A percentile compares a stretch with the other conserved stretches of the same genome.
phyloP scores from a whole-genome alignment of 1,140 invertebrate species.

The Pomacea maculata region DNA sequence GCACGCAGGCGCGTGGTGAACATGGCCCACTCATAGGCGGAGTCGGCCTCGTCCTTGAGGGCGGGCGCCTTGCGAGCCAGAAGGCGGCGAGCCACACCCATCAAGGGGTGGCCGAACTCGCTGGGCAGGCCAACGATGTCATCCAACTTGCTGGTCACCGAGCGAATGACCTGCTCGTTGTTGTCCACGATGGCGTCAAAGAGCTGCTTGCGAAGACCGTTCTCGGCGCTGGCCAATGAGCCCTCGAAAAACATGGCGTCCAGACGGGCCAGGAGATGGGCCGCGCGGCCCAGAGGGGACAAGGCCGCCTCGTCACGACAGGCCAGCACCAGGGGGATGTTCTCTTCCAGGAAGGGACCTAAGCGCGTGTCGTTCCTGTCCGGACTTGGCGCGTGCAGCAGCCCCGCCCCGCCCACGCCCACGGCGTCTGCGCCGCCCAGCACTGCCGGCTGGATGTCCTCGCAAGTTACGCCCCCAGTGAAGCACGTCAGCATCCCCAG shows the following conservation, averaged over 20 bases:
- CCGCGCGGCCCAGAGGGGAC: constrained; percentile 16
- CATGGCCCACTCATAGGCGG: constrained; percentile 26
- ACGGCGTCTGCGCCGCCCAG: constrained; percentile 28
- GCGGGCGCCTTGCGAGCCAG: constrained; percentile 6
- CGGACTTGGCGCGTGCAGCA: constrained; percentile 24
- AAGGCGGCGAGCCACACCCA: constrained; percentile 19
- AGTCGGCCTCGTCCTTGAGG: constrained; percentile 22
- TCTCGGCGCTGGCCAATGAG: constrained; percentile 23
- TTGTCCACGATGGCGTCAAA: constrained; percentile 23
- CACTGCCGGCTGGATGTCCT: constrained; percentile 32
- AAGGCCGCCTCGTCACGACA: constrained; percentile 22
- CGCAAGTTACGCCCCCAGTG: constrained; percentile 28
- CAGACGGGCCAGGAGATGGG: constrained; percentile 28
- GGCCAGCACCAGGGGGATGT: constrained; percentile 25
- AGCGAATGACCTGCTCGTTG: constrained; percentile 11
- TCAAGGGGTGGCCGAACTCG: constrained; percentile 18
- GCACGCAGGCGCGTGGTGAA: constrained; percentile 18
- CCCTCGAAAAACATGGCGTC: constrained; percentile 36
- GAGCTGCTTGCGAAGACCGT: constrained; percentile 18
- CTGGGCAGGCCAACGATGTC: constrained; percentile 19
- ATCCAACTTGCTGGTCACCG: constrained; percentile 10
- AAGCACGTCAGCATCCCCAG: constrained; percentile 31
- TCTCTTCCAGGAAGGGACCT: constrained; percentile 36
- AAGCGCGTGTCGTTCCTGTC: constrained; percentile 12
- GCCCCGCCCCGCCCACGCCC: constrained; percentile 29